Percentiles rank a stretch among this genome's conserved stretches.
Evolutionary conservation across 1,140 invertebrate genomes (phyloP).

Genomic region (Pararge aegeria): DNA sequence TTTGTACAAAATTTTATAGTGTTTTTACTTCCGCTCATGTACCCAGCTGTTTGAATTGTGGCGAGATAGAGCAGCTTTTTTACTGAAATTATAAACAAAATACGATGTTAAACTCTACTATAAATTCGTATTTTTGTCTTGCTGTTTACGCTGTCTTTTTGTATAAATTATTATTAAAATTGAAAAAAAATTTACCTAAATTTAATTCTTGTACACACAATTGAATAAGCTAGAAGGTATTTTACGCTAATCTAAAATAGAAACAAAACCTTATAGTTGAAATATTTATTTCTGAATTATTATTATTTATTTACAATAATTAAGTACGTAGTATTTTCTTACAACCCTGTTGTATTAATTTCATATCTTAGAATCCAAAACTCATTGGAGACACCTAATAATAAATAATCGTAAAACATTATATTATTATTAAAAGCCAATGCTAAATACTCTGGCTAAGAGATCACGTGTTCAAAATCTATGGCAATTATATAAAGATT

Average conservation of each 20-base stretch:
- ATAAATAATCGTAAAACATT: neutral
- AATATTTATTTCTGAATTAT: slow-evolving; percentile 42
- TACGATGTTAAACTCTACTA: too few species aligned
- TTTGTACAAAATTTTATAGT: neutral
- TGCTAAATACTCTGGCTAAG: slow-evolving; percentile 17
- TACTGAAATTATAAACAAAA: too few species aligned
- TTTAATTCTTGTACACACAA: neutral
- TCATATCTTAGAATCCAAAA: slow-evolving; percentile 5
- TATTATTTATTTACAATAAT: slow-evolving; percentile 41
- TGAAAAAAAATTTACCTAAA: too few species aligned
- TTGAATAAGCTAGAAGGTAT: neutral
- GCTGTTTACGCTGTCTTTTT: too few species aligned
- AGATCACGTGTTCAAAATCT: slow-evolving; percentile 19
- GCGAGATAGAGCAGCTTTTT: neutral
- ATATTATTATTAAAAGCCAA: slow-evolving; percentile 10
- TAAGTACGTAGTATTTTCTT: slow-evolving; percentile 25
- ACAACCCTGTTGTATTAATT: slow-evolving; percentile 47
- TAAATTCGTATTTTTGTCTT: too few species aligned
- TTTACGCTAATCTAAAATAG: neutral
- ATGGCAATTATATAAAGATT: slow-evolving; percentile 9
- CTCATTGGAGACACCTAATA: slow-evolving; percentile 1
- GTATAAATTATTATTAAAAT: too few species aligned
- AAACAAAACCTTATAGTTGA: neutral
- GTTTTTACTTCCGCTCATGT: neutral
- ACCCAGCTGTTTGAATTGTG: neutral